These are phyloP conservation scores for Miichthys miiuy DNA, from an alignment of 2,797 vertebrate species.

Conservation along the genomic window DNA sequence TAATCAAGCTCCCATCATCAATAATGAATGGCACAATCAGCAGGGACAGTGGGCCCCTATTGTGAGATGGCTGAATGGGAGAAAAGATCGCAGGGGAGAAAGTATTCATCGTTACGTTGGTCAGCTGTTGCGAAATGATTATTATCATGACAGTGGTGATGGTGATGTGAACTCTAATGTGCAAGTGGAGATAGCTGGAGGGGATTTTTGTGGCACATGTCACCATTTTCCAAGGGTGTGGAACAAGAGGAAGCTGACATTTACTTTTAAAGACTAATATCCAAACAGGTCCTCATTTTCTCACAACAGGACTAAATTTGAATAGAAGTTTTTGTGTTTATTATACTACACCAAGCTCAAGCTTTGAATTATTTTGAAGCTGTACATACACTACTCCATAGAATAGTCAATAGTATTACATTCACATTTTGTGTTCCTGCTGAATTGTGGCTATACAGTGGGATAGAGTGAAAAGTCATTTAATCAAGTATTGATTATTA, in stretches of 20 bases:
- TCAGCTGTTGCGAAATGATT: constrained; percentile 61
- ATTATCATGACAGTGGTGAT: constrained; percentile 32
- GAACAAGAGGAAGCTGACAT: constrained; percentile 18
- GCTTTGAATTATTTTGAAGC: no score
- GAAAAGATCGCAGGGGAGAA: constrained; percentile 38
- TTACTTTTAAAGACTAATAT: constrained; percentile 15
- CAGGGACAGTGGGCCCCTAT: constrained; percentile 64
- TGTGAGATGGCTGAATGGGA: constrained; percentile 73
- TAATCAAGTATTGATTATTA: not conserved
- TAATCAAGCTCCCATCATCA: constrained; percentile 82
- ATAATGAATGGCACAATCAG: constrained; percentile 82
- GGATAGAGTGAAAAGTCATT: not conserved
- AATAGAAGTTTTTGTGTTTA: not conserved
- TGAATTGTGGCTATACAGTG: not conserved
- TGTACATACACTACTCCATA: no score
- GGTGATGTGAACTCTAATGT: constrained; percentile 35
- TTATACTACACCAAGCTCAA: not conserved
- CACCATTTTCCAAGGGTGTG: not conserved
- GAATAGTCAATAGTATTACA: not conserved
- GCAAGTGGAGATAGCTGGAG: constrained; percentile 11
- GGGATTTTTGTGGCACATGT: constrained; percentile 15
- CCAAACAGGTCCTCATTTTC: not conserved
- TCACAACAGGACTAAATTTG: not conserved
- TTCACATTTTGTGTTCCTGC: not conserved
- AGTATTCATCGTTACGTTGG: constrained; percentile 35